These are phyloP conservation scores for Etheostoma spectabile DNA, from an alignment of 2,113 vertebrate species.

Conservation along the genomic window DNA sequence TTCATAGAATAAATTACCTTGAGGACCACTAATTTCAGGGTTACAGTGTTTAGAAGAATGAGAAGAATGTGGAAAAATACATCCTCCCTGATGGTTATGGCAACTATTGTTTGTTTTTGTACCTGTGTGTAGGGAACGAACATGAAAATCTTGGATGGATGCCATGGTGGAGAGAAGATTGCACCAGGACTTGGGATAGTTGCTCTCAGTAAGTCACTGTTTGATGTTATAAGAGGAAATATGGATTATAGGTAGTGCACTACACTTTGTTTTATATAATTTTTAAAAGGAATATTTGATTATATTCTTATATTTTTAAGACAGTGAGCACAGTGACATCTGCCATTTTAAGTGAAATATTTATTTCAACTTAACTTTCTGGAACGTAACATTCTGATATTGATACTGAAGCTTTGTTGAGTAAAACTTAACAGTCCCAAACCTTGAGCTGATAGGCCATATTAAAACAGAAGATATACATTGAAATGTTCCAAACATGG, in stretches of 20 bases:
- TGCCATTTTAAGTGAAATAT: not conserved
- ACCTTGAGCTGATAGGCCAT: not conserved
- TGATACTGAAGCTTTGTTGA: not conserved
- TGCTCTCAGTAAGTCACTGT: not conserved
- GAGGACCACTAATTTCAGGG: constrained; percentile 61
- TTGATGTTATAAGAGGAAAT: constrained; percentile 12
- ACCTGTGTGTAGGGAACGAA: constrained; percentile 36
- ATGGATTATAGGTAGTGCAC: not conserved
- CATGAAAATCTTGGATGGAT: constrained; percentile 34
- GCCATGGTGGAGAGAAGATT: constrained; percentile 15
- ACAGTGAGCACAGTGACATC: not conserved
- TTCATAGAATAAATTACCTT: constrained; percentile 45
- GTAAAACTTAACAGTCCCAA: not conserved
- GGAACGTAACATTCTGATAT: not conserved
- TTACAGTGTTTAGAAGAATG: constrained; percentile 34
- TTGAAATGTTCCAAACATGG: not conserved
- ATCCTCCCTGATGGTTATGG: constrained; percentile 36
- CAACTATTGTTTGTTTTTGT: constrained; percentile 52
- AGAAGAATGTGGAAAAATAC: constrained; percentile 55
- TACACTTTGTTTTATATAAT: not conserved
- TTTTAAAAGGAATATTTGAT: not conserved
- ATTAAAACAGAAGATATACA: not conserved
- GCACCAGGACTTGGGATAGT: not conserved
- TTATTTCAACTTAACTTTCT: no score
- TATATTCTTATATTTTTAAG: not conserved